A percentile compares a stretch with the other conserved stretches of the same genome.
Evolutionary conservation across 2,888 invertebrate species (phyloP).

Genomic region (Iphiclides podalirius): DNA sequence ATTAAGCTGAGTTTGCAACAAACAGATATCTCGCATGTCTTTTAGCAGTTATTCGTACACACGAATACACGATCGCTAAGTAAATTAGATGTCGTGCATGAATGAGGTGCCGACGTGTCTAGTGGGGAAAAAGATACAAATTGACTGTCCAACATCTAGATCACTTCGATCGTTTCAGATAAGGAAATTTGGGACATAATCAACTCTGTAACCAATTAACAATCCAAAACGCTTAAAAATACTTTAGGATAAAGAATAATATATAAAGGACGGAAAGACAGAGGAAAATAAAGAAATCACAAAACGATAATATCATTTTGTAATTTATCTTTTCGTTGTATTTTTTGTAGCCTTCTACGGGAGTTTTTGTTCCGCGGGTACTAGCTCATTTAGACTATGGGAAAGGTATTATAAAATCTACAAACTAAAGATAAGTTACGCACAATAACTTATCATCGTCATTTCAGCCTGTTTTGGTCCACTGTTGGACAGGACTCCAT

Average conservation of each 20-base stretch:
- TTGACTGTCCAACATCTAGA: too few species aligned
- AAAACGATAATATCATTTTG: not conserved
- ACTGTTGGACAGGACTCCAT: too few species aligned
- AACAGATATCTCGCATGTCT: slow-evolving; percentile 6
- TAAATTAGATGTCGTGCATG: slow-evolving; percentile 9
- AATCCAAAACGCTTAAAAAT: too few species aligned
- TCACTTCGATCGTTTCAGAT: too few species aligned
- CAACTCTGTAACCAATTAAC: too few species aligned
- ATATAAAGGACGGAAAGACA: too few species aligned
- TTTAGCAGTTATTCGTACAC: not conserved
- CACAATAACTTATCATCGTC: not conserved
- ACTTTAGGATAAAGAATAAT: too few species aligned
- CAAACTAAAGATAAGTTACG: not conserved
- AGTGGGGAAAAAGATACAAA: slow-evolving; percentile 7
- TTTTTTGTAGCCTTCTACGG: not conserved
- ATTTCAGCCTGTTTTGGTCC: too few species aligned
- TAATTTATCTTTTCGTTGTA: not conserved
- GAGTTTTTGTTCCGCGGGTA: not conserved
- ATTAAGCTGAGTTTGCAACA: not conserved
- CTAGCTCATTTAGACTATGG: not conserved
- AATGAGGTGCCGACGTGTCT: slow-evolving; percentile 16
- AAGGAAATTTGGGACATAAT: too few species aligned
- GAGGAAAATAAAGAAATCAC: too few species aligned
- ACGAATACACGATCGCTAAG: not conserved
- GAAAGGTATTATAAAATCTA: not conserved